Conservation (phyloP, 2,797 vertebrate genomes). For the Knipowitschia caucasica region DNA sequence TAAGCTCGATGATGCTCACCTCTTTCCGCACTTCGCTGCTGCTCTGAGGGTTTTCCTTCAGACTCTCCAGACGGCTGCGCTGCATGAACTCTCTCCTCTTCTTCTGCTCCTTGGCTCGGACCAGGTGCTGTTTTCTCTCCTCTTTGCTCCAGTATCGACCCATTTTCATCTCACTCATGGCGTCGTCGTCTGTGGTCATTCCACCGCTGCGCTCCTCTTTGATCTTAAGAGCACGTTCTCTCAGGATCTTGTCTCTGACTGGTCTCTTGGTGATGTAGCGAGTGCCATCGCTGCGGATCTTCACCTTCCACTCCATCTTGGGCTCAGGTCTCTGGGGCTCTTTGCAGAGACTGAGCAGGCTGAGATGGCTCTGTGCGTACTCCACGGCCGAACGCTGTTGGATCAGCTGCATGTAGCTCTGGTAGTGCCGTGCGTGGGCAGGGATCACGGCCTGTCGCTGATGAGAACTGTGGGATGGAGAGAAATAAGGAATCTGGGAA, state of each 20-base stretch:
- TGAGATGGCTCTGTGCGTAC: slow-evolving; percentile 92
- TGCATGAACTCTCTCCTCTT: slow-evolving; percentile 93
- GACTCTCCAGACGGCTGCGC: slow-evolving; percentile 89
- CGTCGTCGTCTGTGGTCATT: slow-evolving; percentile 94
- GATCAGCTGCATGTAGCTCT: slow-evolving; percentile 96
- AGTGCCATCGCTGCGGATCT: slow-evolving; percentile 91
- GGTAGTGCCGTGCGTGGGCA: slow-evolving; percentile 90
- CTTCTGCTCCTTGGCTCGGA: slow-evolving; percentile 91
- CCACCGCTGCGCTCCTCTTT: slow-evolving; percentile 92
- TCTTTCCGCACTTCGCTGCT: slow-evolving; percentile 86
- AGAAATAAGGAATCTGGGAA: slow-evolving; percentile 85
- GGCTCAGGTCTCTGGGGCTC: slow-evolving; percentile 81
- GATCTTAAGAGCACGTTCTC: slow-evolving; percentile 94
- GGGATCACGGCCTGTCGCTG: slow-evolving; percentile 86
- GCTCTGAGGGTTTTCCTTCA: slow-evolving; percentile 90
- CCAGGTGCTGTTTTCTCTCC: slow-evolving; percentile 92
- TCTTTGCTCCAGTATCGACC: slow-evolving; percentile 98
- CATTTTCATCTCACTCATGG: slow-evolving; percentile 98
- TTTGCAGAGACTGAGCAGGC: slow-evolving; percentile 86
- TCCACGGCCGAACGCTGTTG: slow-evolving; percentile 94
- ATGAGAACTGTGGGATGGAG: slow-evolving; percentile 86
- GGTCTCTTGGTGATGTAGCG: slow-evolving; percentile 96
- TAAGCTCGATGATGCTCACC: slow-evolving; percentile 93
- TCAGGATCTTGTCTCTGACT: slow-evolving; percentile 90
- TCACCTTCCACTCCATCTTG: slow-evolving; percentile 98